These are phyloP conservation scores for Propithecus deckenii DNA, from an alignment of 2,797 vertebrate species.

Conservation along the genomic window DNA sequence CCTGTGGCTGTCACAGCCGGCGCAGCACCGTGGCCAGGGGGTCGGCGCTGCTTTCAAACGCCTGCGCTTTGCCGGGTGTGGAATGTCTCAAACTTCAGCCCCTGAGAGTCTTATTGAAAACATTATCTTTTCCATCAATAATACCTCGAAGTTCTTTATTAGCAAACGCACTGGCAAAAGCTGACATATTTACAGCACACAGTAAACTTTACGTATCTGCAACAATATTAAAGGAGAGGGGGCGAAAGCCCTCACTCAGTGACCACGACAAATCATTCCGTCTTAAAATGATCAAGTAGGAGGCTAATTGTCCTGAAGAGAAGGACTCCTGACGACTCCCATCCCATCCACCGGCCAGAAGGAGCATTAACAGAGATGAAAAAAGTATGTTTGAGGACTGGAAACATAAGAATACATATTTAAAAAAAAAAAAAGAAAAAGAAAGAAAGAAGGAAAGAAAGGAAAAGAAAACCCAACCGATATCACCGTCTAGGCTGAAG, in stretches of 20 bases:
- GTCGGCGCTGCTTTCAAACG: background rate
- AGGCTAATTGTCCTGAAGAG: slow-evolving; percentile 84
- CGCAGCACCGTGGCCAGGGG: background rate
- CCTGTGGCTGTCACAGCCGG: background rate
- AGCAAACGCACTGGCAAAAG: slow-evolving; percentile 84
- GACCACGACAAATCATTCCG: slow-evolving; percentile 85
- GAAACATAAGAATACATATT: slow-evolving; percentile 86
- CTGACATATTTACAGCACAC: slow-evolving; percentile 87
- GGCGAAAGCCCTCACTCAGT: slow-evolving; percentile 56
- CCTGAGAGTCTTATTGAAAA: slow-evolving; percentile 85
- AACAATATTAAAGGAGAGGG: slow-evolving; percentile 83
- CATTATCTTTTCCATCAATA: slow-evolving; percentile 89
- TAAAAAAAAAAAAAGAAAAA: background rate
- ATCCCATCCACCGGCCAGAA: slow-evolving; percentile 78
- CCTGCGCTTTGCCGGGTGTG: slow-evolving; percentile 19
- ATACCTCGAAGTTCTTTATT: slow-evolving; percentile 85
- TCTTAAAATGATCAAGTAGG: slow-evolving; percentile 85
- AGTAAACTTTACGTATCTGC: slow-evolving; percentile 87
- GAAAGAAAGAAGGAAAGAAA: background rate
- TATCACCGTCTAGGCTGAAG: slow-evolving; percentile 83
- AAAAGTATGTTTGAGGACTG: slow-evolving; percentile 84
- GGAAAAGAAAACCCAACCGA: slow-evolving; percentile 77
- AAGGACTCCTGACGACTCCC: slow-evolving; percentile 76
- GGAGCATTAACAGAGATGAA: slow-evolving; percentile 81
- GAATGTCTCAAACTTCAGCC: slow-evolving; percentile 57